Evolutionary conservation across 2,888 invertebrate species (phyloP).

Genomic region (Aleiodes testaceus): DNA sequence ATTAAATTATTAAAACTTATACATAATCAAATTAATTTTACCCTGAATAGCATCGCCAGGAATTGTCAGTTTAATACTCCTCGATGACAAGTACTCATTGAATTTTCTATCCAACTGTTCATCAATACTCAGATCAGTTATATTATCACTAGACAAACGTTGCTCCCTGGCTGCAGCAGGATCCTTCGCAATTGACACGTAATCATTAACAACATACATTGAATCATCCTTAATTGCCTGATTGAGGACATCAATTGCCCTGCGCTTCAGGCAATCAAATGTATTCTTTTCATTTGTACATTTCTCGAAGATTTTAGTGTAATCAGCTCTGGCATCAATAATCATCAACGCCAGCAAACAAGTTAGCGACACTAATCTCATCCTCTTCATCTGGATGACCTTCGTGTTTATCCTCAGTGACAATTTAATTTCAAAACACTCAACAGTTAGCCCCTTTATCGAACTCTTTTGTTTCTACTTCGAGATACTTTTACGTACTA

Average conservation of each 20-base stretch:
- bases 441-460: background rate
- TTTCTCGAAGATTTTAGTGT: slow-evolving; percentile 64
- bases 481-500: slow-evolving; percentile 41
- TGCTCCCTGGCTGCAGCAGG: slow-evolving; percentile 50
- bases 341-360: slow-evolving; percentile 47
- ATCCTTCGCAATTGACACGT: slow-evolving; percentile 65
- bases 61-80: slow-evolving; percentile 68
- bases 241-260: slow-evolving; percentile 67
- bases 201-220: slow-evolving; percentile 68
- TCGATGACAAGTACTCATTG: slow-evolving; percentile 66
- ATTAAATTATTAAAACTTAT: background rate
- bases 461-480: background rate
- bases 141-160: slow-evolving; percentile 44
- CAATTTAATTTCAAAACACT: background rate
- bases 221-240: slow-evolving; percentile 66
- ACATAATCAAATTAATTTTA: slow-evolving; percentile 44
- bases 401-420: background rate
- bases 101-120: slow-evolving; percentile 68
- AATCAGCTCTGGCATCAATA: slow-evolving; percentile 55
- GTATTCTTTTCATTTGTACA: slow-evolving; percentile 68
- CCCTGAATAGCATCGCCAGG: slow-evolving; percentile 71
- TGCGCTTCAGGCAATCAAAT: slow-evolving; percentile 68
- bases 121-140: slow-evolving; percentile 62
- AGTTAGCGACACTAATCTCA: slow-evolving; percentile 42
- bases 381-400: slow-evolving; percentile 51